A percentile compares a stretch with the other conserved stretches of the same genome.
phyloP scores from a whole-genome alignment of 1,140 invertebrate species.

The Eumeta japonica region DNA sequence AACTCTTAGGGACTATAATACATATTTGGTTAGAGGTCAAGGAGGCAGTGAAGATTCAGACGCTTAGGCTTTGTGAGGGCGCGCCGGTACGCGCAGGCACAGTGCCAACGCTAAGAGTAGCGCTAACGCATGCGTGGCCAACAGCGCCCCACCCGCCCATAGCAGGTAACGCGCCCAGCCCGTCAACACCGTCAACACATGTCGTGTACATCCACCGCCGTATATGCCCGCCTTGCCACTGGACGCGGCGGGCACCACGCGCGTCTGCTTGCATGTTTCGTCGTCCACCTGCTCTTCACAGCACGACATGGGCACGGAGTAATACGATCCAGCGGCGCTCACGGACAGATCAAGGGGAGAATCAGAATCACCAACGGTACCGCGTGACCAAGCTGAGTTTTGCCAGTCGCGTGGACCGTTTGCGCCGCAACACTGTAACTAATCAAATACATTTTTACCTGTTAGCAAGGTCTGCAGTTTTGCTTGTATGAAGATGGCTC shows the following conservation, averaged over 20 bases:
- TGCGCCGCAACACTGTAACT: conserved; percentile 34
- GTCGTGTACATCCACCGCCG: conserved; percentile 18
- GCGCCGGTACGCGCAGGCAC: conserved; percentile 22
- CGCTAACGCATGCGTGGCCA: conserved; percentile 24
- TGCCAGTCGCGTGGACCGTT: conserved; percentile 34
- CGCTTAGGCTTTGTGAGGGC: conserved; percentile 25
- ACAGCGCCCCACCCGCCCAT: conserved; percentile 18
- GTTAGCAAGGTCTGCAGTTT: too few species aligned
- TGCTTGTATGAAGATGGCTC: too few species aligned
- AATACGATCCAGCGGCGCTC: conserved; percentile 23
- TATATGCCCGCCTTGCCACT: conserved; percentile 13
- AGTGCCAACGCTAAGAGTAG: conserved; percentile 30
- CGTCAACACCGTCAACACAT: conserved; percentile 17
- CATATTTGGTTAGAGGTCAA: too few species aligned
- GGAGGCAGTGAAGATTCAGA: too few species aligned
- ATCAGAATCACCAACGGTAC: conserved; percentile 1
- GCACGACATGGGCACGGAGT: conserved; percentile 34
- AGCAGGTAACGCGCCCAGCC: conserved; percentile 21
- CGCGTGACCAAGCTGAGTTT: conserved; percentile 24
- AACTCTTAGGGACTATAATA: too few species aligned
- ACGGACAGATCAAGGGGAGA: conserved; percentile 30
- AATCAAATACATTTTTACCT: too few species aligned
- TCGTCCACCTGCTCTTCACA: conserved; percentile 13
- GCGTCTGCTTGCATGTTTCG: background rate
- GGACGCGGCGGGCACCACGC: conserved; percentile 11